phyloP scores from a whole-genome alignment of 2,797 vertebrate genomes.

The Ctenochaetus hawaiiensis region DNA sequence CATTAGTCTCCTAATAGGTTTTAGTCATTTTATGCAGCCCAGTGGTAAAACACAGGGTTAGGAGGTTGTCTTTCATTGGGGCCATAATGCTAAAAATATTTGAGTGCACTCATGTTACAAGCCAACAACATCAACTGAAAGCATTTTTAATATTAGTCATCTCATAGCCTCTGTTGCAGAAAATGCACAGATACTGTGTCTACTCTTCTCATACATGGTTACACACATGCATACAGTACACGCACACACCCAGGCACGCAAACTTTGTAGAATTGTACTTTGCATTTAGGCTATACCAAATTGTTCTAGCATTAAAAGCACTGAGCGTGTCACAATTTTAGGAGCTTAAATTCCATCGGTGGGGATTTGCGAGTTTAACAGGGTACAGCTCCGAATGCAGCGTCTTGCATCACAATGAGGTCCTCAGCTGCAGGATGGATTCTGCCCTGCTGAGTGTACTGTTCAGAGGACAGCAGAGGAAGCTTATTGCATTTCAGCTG shows the following conservation, averaged over 20 bases:
- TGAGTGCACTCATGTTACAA: constrained; percentile 13
- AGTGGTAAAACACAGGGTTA: constrained; percentile 26
- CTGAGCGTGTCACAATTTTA: constrained; percentile 72
- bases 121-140: constrained; percentile 38
- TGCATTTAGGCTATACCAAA: constrained; percentile 64
- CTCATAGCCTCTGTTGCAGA: constrained; percentile 18
- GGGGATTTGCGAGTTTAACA: constrained; percentile 78
- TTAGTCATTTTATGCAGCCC: constrained; percentile 42
- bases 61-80: constrained; percentile 17
- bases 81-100: constrained; percentile 29
- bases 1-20: constrained; percentile 43
- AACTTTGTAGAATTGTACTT: constrained; percentile 57
- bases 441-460: constrained; percentile 71
- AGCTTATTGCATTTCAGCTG: constrained; percentile 73
- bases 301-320: constrained; percentile 75
- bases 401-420: constrained; percentile 78
- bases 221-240: constrained; percentile 22
- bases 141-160: constrained; percentile 25
- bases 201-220: constrained; percentile 23
- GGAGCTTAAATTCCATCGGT: constrained; percentile 75
- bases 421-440: constrained; percentile 74
- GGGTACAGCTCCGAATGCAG: constrained; percentile 64
- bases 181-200: constrained; percentile 30
- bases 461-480: constrained; percentile 70
- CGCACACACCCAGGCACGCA: constrained; percentile 4